Evolutionary conservation across 1,140 invertebrate genomes (phyloP).

Genomic region (Pectinophora gossypiella): DNA sequence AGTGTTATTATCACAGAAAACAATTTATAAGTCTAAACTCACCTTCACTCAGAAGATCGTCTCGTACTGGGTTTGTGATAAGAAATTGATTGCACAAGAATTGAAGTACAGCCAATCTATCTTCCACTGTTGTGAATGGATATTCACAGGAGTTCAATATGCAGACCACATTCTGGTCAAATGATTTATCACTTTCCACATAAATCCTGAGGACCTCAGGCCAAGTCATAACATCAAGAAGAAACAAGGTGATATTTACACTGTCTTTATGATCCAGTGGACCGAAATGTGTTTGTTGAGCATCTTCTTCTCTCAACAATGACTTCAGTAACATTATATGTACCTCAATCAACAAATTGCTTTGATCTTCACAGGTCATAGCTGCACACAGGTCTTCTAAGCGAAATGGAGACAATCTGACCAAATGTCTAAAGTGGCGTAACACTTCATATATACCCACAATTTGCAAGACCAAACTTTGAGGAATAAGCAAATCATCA

Average conservation of each 20-base stretch:
- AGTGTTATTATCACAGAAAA: no score
- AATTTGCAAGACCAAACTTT: constrained; percentile 86
- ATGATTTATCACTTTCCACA: constrained; percentile 90
- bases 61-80: constrained; percentile 93
- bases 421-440: constrained; percentile 91
- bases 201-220: constrained; percentile 92
- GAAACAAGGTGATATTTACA: constrained; percentile 93
- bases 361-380: constrained; percentile 93
- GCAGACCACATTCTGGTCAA: constrained; percentile 82
- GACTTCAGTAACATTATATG: constrained; percentile 95
- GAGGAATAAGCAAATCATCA: constrained; percentile 91
- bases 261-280: constrained; percentile 97
- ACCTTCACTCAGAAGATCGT: constrained; percentile 96
- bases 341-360: constrained; percentile 91
- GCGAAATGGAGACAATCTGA: constrained; percentile 94
- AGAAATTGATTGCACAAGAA: constrained; percentile 96
- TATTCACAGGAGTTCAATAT: constrained; percentile 88
- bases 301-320: constrained; percentile 94
- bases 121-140: constrained; percentile 89
- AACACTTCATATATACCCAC: constrained; percentile 95
- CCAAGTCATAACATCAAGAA: constrained; percentile 96
- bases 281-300: constrained; percentile 95
- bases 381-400: constrained; percentile 98
- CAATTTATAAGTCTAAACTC: no score
- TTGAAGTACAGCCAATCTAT: constrained; percentile 90